Evolutionary conservation across 2,113 vertebrate species (phyloP).

Genomic region (Zosterops pallidus): DNA sequence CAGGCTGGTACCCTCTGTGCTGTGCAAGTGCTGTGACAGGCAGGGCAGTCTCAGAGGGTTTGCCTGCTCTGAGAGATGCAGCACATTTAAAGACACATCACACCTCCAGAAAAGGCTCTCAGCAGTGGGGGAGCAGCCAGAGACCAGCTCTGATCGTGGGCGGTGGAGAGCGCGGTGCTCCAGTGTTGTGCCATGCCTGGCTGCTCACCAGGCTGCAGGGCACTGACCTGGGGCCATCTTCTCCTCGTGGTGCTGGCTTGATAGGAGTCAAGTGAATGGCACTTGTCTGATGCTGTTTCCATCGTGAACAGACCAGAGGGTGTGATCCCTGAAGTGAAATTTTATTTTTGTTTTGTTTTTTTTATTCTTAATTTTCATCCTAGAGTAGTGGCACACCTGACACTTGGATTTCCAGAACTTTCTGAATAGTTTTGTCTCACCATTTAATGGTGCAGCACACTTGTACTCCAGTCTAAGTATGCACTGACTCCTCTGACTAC

Average conservation of each 20-base stretch:
- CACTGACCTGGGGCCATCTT: neutral
- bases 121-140: neutral
- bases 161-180: neutral
- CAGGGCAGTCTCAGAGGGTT: neutral
- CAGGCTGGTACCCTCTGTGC: neutral
- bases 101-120: neutral
- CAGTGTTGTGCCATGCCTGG: neutral
- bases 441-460: neutral
- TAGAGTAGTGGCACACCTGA: neutral
- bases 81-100: neutral
- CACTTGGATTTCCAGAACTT: neutral
- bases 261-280: neutral
- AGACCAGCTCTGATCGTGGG: neutral
- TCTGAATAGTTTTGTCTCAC: neutral
- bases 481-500: neutral
- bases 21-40: neutral
- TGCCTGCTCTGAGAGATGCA: neutral
- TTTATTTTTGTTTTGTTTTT: neutral
- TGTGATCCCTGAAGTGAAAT: neutral
- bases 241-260: neutral
- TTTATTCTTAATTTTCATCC: neutral
- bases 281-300: neutral
- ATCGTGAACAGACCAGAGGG: accelerated
- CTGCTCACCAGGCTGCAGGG: neutral
- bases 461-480: neutral